Evolutionary conservation across 2,888 invertebrate species (phyloP), one percentile per base, ranked within the genome.

Genomic region (Eustalomyia histrio): DNA sequence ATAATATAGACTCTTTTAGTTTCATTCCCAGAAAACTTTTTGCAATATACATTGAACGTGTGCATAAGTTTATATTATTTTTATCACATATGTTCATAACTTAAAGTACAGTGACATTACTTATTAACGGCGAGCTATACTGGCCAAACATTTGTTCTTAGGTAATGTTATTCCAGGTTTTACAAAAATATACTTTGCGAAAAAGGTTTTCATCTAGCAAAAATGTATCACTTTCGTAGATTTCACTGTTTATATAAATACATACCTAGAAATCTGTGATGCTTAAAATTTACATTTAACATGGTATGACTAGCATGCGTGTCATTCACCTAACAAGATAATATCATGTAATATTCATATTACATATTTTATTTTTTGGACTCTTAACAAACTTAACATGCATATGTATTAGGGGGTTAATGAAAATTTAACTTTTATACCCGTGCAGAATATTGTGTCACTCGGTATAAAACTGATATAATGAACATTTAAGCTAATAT

Each of bases 311-410:
- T 24, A 57, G 55, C 53, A 43, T 35, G 39, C 21, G 53, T 65
- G 55, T 67, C 65, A 67, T 67, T 67, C 55, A 67, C 57, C 64
- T 53, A 29, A 65, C 3, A 67, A 67, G 24, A 43, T 43, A 65
- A 65, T 35, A 12, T 39, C 67, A 55, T 67, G 39, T 67, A 55
- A 39, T 67, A 67, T 67, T 67, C 53, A 67, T 43, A 33, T 67
- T 55, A 18, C 5, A 18, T 52, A 21, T 35, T 1, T 29, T 6
- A 1, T 14, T 58, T n/a, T 18, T 58, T 33, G n/a, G 57, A 58
- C 57, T 29, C 33, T 33, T 33, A 21, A 58, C 33, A 58, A 21
- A 55, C 55, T n/a, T 33, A 33, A 33, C 57, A 58, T n/a, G n/a
- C n/a, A n/a, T n/a, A n/a, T n/a, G n/a, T n/a, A n/a, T n/a, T n/a